phyloP scores from a whole-genome alignment of 2,888 invertebrate genomes.

The Drosophila phalerata region DNA sequence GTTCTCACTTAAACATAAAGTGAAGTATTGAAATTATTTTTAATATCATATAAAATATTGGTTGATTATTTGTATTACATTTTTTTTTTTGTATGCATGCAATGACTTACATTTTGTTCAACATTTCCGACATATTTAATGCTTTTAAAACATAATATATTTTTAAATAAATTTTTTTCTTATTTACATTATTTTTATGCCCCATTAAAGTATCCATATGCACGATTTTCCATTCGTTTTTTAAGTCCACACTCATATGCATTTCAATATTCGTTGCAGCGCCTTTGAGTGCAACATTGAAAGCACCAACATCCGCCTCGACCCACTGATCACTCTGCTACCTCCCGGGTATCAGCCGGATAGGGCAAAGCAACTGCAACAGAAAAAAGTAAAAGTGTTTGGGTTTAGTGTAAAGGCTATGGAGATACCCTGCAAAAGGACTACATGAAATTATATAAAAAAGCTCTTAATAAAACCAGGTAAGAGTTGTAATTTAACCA shows the following conservation, averaged over 20 bases:
- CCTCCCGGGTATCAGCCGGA: slow-evolving; percentile 18
- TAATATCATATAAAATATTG: too few species aligned
- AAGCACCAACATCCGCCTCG: neutral
- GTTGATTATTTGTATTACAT: too few species aligned
- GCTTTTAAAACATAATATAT: slow-evolving; percentile 7
- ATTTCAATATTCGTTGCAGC: slow-evolving; percentile 35
- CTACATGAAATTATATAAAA: neutral
- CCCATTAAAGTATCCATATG: slow-evolving; percentile 1
- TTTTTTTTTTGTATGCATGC: too few species aligned
- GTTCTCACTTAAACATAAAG: neutral
- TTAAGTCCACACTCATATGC: slow-evolving; percentile 12
- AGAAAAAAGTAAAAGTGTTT: slow-evolving; percentile 21
- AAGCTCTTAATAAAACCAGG: neutral
- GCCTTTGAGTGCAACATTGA: slow-evolving; percentile 33
- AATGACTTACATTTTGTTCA: too few species aligned
- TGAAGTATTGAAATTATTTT: neutral
- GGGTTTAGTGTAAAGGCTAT: neutral
- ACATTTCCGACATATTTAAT: neutral
- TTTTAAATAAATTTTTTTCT: neutral
- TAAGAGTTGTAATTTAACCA: neutral
- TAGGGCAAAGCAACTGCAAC: slow-evolving; percentile 47
- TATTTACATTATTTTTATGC: neutral
- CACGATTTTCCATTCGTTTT: neutral
- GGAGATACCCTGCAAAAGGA: neutral
- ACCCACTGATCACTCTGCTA: neutral